These are phyloP conservation scores for Subanguina moxae DNA, from an alignment of 1,140 invertebrate species.

Conservation along the genomic window DNA sequence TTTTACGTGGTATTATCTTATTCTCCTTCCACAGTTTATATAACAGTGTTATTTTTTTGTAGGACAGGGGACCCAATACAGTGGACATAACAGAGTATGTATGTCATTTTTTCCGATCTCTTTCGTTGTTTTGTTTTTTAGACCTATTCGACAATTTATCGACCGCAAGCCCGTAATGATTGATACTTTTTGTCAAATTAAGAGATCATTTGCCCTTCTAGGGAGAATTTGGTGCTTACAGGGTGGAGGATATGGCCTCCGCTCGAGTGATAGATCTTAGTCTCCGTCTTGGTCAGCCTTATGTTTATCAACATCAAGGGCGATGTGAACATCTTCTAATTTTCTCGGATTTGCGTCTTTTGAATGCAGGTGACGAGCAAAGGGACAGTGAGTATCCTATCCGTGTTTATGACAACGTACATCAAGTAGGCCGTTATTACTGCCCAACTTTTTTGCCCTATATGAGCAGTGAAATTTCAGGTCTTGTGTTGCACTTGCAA, in stretches of 20 bases:
- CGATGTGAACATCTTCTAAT: constrained; percentile 63
- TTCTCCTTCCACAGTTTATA: too few relatives aligned
- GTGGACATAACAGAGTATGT: constrained; percentile 59
- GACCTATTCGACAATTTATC: constrained; percentile 59
- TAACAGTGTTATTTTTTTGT: too few relatives aligned
- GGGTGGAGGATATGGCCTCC: constrained; percentile 58
- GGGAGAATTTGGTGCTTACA: constrained; percentile 39
- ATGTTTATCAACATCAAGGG: constrained; percentile 61
- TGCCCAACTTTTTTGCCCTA: too few relatives aligned
- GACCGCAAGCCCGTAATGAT: constrained; percentile 33
- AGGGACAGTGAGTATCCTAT: constrained; percentile 45
- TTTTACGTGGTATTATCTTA: constrained; percentile 58
- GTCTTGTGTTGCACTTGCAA: constrained; percentile 38
- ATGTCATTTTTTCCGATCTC: not conserved
- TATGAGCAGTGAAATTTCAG: too few relatives aligned
- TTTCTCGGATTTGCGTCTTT: constrained; percentile 58
- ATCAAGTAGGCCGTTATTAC: not conserved
- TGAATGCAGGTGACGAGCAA: constrained; percentile 38
- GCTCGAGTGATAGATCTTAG: constrained; percentile 60
- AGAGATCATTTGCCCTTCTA: too few relatives aligned
- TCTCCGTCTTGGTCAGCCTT: constrained; percentile 61
- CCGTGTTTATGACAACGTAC: constrained; percentile 38
- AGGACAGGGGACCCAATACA: constrained; percentile 56
- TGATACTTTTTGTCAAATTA: too few relatives aligned
- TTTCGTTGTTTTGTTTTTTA: constrained; percentile 34